Evolutionary conservation across 2,113 vertebrate species (phyloP), one percentile per base, ranked within the genome.

Genomic region (Corythornis madagascariensis): DNA sequence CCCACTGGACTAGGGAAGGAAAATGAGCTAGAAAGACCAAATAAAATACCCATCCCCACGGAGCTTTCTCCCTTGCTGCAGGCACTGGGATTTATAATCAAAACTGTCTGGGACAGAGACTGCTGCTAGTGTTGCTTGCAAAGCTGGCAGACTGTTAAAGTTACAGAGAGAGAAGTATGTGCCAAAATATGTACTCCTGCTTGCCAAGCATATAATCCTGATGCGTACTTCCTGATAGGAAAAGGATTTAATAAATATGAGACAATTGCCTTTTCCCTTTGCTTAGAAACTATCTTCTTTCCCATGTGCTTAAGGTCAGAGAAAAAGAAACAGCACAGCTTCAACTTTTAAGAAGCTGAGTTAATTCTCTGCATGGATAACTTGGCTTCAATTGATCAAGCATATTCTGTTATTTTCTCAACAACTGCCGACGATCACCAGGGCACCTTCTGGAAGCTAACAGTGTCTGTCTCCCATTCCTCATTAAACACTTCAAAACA

Each of bases 161-260:
- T 91, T 74, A 88, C 88, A 86, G 89, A 94, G 64, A 69, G 42
- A 94, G 42, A 79, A 88, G 13, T 24, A 91, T 60, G 86, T 90
- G 96, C 94, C 93, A 96, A 95, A 93, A 64, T 90, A 95, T 53
- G 90, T 91, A 80, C 52, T 93, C 76, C 50, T 48, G 76, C 64
- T 86, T 94, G 96, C 94, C 96, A 95, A 94, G 57, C 79, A 95
- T 93, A 94, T 95, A 94, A 95, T 94, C 79, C 72, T 85, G 90
- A 92, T 88, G 83, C 92, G 91, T 94, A 90, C 60, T 95, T 95
- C 94, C 90, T 92, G 90, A 95, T 83, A 96, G 95, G 91, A 96
- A 96, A 94, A 87, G 89, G 82, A 92, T 91, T 96, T 91, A 93
- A 92, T 88, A 95, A 94, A 90, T 92, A 93, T 95, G 92, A 94